Evolutionary conservation across 2,888 invertebrate genomes (phyloP), one percentile per base, ranked within the genome.

Genomic region (Chloroclystis v-ata): DNA sequence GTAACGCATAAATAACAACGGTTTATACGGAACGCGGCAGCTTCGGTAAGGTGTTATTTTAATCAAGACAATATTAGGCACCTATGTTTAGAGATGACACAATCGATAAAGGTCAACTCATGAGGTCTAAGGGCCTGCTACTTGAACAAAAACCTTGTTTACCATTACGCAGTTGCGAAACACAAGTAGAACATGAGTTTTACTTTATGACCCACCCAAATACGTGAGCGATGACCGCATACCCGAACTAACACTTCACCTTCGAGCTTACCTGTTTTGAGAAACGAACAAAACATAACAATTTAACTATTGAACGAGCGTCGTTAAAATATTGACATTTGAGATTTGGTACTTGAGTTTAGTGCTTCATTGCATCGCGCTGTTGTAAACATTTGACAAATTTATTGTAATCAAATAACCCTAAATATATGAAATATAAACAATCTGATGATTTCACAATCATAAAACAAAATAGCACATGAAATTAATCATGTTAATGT

Each of bases 161-260:
- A 56, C 47, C 52, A 61, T 60, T 69, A 57, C 72, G 70, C 61
- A 65, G 63, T 74, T 74, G 62, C 61, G 65, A 67, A 70, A 72
- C 55, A 58, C 48, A 57, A 54, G 59, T 63, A 62, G 56, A 53
- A 56, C 54, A 57, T 54, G 41, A 57, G 52, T 52, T 49, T 53
- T 57, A 57, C 61, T 56, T 65, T 60, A 64, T 54, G 67, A 60
- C 67, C 63, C 63, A 57, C 67, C 73, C 69, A 65, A 75, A 78
- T 74, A 69, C 60, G 66, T 74, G 63, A 75, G 62, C 72, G 80
- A 82, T 85, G 85, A 86, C 78, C 76, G 72, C 81, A 84, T 82
- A 69, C 65, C 60, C 59, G 63, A 68, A 62, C 60, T 61, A 66
- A 61, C 65, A 66, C 72, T 71, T 80, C 69, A 78, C 81, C 81